phyloP scores from a whole-genome alignment of 2,797 vertebrate species.

The Chelon labrosus region DNA sequence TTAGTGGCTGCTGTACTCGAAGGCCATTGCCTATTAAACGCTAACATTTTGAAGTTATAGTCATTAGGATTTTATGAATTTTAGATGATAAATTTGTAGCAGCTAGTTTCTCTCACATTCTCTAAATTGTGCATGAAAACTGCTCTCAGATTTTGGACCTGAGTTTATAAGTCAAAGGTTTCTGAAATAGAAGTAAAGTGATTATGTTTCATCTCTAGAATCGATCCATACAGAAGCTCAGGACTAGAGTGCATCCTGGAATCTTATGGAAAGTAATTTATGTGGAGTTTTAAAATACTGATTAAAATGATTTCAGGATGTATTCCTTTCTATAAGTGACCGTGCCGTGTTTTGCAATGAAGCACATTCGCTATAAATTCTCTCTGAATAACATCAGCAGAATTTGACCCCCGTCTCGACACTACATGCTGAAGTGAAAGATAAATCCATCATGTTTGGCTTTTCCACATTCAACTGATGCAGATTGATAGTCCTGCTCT shows the following conservation, averaged over 20 bases:
- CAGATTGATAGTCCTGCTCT: constrained; percentile 67
- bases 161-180: not conserved
- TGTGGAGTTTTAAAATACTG: constrained; percentile 21
- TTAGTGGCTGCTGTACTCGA: constrained; percentile 26
- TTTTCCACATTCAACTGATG: constrained; percentile 70
- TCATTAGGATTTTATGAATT: constrained; percentile 20
- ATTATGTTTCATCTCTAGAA: constrained; percentile 6
- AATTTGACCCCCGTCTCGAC: constrained; percentile 45
- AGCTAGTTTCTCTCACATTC: not conserved
- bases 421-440: constrained; percentile 37
- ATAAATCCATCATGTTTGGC: constrained; percentile 66
- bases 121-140: constrained; percentile 12
- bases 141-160: constrained; percentile 21
- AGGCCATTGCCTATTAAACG: constrained; percentile 21
- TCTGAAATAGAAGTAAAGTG: not conserved
- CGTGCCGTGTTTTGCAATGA: constrained; percentile 44
- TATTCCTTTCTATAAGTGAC: constrained; percentile 20
- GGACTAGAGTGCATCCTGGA: not conserved
- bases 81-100: constrained; percentile 21
- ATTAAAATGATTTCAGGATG: constrained; percentile 29
- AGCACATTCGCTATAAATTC: constrained; percentile 34
- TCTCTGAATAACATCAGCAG: constrained; percentile 47
- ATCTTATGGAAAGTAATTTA: not conserved
- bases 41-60: not conserved
- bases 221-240: constrained; percentile 1